Evolutionary conservation across 2,888 invertebrate genomes (phyloP).

Genomic region (Agriopis aurantiaria): DNA sequence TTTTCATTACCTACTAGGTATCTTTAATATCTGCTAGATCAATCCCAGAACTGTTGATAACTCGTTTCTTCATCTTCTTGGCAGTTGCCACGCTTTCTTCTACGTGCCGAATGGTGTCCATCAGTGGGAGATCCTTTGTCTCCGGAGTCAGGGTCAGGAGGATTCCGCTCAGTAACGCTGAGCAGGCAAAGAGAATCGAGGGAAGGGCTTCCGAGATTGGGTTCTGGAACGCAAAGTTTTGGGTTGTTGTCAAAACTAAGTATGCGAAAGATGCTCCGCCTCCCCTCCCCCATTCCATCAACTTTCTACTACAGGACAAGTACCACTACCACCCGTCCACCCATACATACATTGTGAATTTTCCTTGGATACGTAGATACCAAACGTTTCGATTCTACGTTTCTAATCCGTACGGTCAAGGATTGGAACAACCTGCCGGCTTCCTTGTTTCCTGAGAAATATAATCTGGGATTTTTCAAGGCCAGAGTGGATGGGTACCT

Average conservation of each 20-base stretch:
- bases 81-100: slow-evolving; percentile 50
- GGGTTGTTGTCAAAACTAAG: background rate
- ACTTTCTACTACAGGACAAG: too few relatives aligned
- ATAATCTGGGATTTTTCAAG: too few relatives aligned
- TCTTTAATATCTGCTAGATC: slow-evolving; percentile 10
- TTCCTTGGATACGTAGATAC: too few relatives aligned
- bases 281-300: too few relatives aligned
- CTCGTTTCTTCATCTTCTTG: slow-evolving; percentile 29
- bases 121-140: slow-evolving; percentile 69
- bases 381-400: too few relatives aligned
- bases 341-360: too few relatives aligned
- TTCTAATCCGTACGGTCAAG: too few relatives aligned
- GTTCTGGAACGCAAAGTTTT: slow-evolving; percentile 63
- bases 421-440: too few relatives aligned
- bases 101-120: slow-evolving; percentile 73
- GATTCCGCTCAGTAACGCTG: slow-evolving; percentile 65
- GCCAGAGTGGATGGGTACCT: too few relatives aligned
- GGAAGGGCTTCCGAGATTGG: slow-evolving; percentile 71
- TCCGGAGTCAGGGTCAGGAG: slow-evolving; percentile 69
- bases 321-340: too few relatives aligned
- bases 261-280: background rate
- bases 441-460: too few relatives aligned
- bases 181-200: slow-evolving; percentile 71
- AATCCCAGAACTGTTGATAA: background rate
- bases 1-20: background rate